phyloP scores from a whole-genome alignment of 2,888 invertebrate species.

The Leucophenga maculata region DNA sequence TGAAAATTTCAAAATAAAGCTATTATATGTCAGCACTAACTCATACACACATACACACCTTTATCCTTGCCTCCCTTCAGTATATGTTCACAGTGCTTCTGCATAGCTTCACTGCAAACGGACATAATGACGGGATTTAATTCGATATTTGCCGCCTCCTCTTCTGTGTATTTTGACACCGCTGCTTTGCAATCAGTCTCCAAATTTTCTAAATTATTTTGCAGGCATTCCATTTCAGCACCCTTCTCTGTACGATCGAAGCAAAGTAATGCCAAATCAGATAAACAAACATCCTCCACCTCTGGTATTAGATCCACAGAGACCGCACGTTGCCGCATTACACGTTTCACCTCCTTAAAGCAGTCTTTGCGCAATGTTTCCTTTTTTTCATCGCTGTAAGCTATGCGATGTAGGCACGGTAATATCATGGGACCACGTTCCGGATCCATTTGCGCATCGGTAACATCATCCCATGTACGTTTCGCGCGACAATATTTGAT shows the following conservation, averaged over 20 bases:
- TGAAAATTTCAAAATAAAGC: neutral
- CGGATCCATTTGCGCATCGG: slow-evolving; percentile 78
- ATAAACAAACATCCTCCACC: slow-evolving; percentile 91
- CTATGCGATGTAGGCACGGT: slow-evolving; percentile 89
- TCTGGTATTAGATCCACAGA: slow-evolving; percentile 95
- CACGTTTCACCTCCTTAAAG: slow-evolving; percentile 83
- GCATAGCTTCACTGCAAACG: slow-evolving; percentile 86
- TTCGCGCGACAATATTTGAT: slow-evolving; percentile 85
- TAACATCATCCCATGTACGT: slow-evolving; percentile 81
- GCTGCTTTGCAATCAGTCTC: slow-evolving; percentile 80
- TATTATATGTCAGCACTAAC: no score
- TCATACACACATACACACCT: slow-evolving; percentile 72
- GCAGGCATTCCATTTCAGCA: slow-evolving; percentile 93
- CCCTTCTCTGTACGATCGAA: slow-evolving; percentile 88
- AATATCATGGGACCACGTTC: slow-evolving; percentile 88
- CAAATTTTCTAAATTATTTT: slow-evolving; percentile 84
- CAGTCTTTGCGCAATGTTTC: slow-evolving; percentile 76
- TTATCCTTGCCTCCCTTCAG: slow-evolving; percentile 82
- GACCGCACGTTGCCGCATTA: slow-evolving; percentile 93
- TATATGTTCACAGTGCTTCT: slow-evolving; percentile 81
- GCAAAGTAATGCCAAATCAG: slow-evolving; percentile 88
- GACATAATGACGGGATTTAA: slow-evolving; percentile 89
- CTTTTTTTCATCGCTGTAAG: slow-evolving; percentile 73
- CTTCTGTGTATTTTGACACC: slow-evolving; percentile 89
- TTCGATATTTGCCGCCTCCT: slow-evolving; percentile 89